These are phyloP conservation scores for Aselliscus stoliczkanus DNA, from an alignment of 2,797 vertebrate genomes.

Conservation along the genomic window DNA sequence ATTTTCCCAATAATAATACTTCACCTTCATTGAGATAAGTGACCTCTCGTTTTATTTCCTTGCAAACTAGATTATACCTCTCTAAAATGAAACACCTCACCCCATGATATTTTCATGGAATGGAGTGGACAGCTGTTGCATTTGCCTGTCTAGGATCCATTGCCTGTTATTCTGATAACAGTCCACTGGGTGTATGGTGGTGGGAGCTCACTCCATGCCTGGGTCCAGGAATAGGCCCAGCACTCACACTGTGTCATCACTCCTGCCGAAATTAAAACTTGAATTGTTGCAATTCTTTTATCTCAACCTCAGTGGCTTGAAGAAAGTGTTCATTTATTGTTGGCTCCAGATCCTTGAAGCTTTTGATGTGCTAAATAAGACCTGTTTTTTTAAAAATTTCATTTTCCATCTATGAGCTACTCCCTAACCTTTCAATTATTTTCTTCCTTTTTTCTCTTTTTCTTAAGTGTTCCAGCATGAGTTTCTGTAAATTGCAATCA, in stretches of 20 bases:
- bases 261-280: neutral
- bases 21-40: slow-evolving; percentile 67
- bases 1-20: slow-evolving; percentile 67
- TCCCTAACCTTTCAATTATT: neutral
- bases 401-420: neutral
- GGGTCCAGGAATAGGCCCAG: neutral
- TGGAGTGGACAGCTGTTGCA: slow-evolving; percentile 51
- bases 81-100: slow-evolving; percentile 76
- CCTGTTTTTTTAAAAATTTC: neutral
- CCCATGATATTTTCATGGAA: slow-evolving; percentile 65
- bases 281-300: neutral
- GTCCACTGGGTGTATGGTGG: neutral
- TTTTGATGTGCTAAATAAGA: neutral
- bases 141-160: neutral
- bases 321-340: neutral
- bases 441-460: neutral
- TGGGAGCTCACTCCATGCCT: neutral
- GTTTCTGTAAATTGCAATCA: neutral
- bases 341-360: neutral
- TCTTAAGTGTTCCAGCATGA: neutral
- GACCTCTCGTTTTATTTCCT: slow-evolving; percentile 70
- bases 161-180: slow-evolving; percentile 37
- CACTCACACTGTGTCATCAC: neutral
- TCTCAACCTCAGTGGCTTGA: neutral
- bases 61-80: slow-evolving; percentile 73